These are phyloP conservation scores for Rhizomys pruinosus DNA, from an alignment of 2,113 vertebrate genomes.

Conservation along the genomic window DNA sequence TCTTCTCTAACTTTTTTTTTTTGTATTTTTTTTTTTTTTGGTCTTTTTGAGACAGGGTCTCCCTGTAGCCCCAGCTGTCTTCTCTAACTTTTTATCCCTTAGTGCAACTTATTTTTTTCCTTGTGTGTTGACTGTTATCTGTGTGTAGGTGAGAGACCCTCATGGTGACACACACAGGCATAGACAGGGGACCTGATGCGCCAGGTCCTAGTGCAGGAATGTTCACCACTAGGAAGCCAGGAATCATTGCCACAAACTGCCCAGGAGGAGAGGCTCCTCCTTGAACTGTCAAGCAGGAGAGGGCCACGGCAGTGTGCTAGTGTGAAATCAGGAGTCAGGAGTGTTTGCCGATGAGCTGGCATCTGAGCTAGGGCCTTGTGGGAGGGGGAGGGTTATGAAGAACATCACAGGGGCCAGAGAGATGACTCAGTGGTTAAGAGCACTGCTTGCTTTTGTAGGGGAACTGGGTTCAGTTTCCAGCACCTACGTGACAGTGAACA, in stretches of 20 bases:
- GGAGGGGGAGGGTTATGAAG: no score
- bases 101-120: accelerated
- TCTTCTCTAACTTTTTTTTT: no score
- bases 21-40: no score
- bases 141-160: not conserved
- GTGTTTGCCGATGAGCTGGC: not conserved
- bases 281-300: not conserved
- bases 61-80: no score
- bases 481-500: no score
- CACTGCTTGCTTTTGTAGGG: no score
- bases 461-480: no score
- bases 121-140: not conserved
- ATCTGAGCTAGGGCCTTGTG: not conserved
- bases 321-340: not conserved
- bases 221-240: not conserved
- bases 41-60: no score
- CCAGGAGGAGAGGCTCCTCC: not conserved
- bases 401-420: not conserved
- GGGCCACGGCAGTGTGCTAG: accelerated
- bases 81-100: not conserved
- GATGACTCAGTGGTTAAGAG: no score
- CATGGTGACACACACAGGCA: not conserved
- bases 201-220: no score
- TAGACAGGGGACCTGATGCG: not conserved
- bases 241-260: not conserved